Percentiles rank a stretch among this genome's conserved stretches.
These are phyloP conservation scores for Parasteatoda tepidariorum DNA, from an alignment of 1,140 invertebrate genomes.

Conservation along the genomic window DNA sequence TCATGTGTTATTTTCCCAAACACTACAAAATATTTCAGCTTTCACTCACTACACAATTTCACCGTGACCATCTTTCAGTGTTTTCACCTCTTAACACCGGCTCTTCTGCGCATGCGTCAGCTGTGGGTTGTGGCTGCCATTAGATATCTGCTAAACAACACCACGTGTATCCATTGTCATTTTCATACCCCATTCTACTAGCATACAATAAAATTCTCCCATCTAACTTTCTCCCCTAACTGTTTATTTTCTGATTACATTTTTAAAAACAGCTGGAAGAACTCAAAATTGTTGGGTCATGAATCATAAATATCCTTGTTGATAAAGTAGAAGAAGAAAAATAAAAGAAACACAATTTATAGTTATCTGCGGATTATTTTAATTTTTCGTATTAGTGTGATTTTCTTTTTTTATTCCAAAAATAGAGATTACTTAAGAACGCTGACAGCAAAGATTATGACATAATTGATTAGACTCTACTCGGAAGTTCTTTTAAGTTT, in stretches of 20 bases:
- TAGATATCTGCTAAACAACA: slow-evolving; percentile 39
- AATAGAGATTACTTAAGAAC: too few relatives aligned
- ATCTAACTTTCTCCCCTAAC: neutral
- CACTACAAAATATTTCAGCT: slow-evolving; percentile 26
- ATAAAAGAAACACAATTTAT: too few relatives aligned
- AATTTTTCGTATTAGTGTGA: too few relatives aligned
- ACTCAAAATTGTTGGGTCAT: too few relatives aligned
- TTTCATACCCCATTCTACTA: neutral
- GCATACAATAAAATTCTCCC: neutral
- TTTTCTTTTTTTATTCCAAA: too few relatives aligned
- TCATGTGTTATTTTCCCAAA: slow-evolving; percentile 45
- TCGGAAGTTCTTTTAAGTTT: too few relatives aligned
- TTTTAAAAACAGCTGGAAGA: neutral
- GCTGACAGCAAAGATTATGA: too few relatives aligned
- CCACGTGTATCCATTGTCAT: slow-evolving; percentile 21
- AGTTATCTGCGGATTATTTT: too few relatives aligned
- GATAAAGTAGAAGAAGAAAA: too few relatives aligned
- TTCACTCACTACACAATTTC: slow-evolving; percentile 13
- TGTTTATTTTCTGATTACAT: neutral
- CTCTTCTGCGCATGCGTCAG: slow-evolving; percentile 43
- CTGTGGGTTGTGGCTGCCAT: slow-evolving; percentile 31
- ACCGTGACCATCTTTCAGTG: slow-evolving; percentile 51
- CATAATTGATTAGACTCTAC: too few relatives aligned
- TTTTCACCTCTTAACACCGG: slow-evolving; percentile 53
- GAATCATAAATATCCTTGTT: too few relatives aligned